Base-by-base conservation (phyloP, 2,888 invertebrate genomes). In the Microctonus brassicae region DNA sequence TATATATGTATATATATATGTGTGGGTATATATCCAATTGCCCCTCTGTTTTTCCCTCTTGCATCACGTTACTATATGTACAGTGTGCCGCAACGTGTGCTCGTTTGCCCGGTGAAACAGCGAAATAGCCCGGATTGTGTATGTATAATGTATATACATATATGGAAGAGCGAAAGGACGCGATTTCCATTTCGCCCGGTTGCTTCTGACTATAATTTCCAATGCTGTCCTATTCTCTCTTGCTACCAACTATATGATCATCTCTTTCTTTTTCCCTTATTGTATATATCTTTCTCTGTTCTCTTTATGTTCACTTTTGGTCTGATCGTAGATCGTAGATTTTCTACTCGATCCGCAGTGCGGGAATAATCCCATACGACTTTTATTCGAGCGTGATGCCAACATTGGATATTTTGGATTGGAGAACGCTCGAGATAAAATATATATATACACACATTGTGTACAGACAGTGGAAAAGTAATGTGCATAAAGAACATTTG, bases 121-220 rank as follows among this genome's bases (percentile, higher is more conserved):
- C 55, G 34, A 65, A 47, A 47, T 47, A 47, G 47, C 47, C 47
- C 17, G 10, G 9, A n/a, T n/a, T n/a, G n/a, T n/a, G n/a, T n/a
- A n/a, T n/a, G n/a, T n/a, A n/a, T n/a, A n/a, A n/a, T n/a, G n/a
- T n/a, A n/a, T n/a, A 10, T 36, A 36, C 34, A 9, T 20, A 58
- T 10, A 55, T 52, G 53, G 39, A 39, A 60, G 39, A 52, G 52
- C 55, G 61, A 67, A 57, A 72, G 67, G 72, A 63, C n/a, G n/a
- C 67, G 55, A 72, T 72, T 72, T 72, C 63, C 67, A 72, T 72
- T 47, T 67, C 63, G 61, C 62, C 57, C 34, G 63, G 55, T 52
- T 67, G 61, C 71, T 58, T 72, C 72, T 42, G 72, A 67, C 72
- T 67, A 68, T 72, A 72, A 72, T 72, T 72, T 67, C 63, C 33